phyloP scores from a whole-genome alignment of 2,888 invertebrate species.

The Laothoe populi region DNA sequence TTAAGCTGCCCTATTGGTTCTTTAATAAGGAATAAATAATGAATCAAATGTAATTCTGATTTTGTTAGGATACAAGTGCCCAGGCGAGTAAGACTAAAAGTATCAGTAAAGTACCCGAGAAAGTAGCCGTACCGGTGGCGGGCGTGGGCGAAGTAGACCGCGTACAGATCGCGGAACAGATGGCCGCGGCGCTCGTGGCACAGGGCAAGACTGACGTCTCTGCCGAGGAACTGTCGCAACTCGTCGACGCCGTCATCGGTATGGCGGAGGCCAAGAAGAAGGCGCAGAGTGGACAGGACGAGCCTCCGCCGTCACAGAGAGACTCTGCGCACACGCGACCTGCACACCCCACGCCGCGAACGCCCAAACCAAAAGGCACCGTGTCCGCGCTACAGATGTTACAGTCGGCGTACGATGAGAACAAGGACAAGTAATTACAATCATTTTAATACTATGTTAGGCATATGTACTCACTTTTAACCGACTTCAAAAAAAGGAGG shows the following conservation, averaged over 20 bases:
- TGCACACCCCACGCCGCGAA: constrained; percentile 22
- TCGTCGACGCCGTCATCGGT: constrained; percentile 90
- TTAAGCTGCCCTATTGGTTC: too few species aligned
- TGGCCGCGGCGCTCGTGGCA: constrained; percentile 90
- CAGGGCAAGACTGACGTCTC: constrained; percentile 93
- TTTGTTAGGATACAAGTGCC: background rate
- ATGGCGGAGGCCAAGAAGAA: constrained; percentile 80
- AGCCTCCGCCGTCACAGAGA: too few species aligned
- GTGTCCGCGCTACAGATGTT: constrained; percentile 77
- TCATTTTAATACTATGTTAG: too few species aligned
- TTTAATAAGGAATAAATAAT: too few species aligned
- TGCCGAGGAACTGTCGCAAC: constrained; percentile 90
- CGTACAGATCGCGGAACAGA: constrained; percentile 91
- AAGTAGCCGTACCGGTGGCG: constrained; percentile 29
- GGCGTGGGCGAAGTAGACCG: constrained; percentile 89
- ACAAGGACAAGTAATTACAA: constrained; percentile 60
- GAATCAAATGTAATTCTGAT: background rate
- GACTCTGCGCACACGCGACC: constrained; percentile 21
- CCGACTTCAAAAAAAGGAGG: too few species aligned
- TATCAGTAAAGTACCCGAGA: constrained; percentile 17
- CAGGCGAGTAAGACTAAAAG: background rate
- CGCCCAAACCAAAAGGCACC: constrained; percentile 44
- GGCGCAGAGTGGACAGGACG: too few species aligned
- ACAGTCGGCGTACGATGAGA: constrained; percentile 77
- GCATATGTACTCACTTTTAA: background rate